phyloP scores from a whole-genome alignment of 2,113 vertebrate species.

The Passer domesticus region DNA sequence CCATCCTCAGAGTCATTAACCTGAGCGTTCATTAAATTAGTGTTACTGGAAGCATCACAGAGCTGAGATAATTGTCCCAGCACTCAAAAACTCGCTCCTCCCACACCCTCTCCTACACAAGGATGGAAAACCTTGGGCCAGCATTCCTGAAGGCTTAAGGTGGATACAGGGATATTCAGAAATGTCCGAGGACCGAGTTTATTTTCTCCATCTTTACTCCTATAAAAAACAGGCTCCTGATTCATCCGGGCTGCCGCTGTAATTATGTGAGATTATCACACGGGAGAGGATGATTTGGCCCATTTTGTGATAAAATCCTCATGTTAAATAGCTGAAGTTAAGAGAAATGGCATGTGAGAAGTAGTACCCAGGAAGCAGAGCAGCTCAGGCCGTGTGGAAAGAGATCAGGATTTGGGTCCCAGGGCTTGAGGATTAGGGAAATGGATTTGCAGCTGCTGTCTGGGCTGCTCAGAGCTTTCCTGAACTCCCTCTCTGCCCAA shows the following conservation, averaged over 20 bases:
- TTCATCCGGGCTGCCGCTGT: background rate
- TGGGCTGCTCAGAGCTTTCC: background rate
- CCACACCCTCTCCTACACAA: background rate
- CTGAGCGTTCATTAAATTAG: conserved; percentile 22
- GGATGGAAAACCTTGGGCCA: background rate
- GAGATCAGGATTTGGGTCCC: background rate
- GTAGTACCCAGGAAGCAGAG: background rate
- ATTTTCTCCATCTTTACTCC: background rate
- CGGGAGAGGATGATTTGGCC: background rate
- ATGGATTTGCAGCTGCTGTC: background rate
- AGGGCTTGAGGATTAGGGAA: background rate
- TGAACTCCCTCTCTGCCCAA: background rate
- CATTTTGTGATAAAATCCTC: background rate
- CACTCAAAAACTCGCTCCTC: background rate
- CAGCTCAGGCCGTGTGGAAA: background rate
- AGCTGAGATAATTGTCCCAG: conserved; percentile 6
- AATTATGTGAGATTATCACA: background rate
- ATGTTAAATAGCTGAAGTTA: background rate
- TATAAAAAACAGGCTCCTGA: background rate
- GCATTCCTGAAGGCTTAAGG: background rate
- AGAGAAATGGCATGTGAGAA: background rate
- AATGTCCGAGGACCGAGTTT: background rate
- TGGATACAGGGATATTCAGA: background rate
- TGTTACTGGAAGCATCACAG: background rate
- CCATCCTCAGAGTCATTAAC: background rate